Base-by-base conservation (phyloP, 1,140 invertebrate species). In the Brevipalpus yothersi region DNA sequence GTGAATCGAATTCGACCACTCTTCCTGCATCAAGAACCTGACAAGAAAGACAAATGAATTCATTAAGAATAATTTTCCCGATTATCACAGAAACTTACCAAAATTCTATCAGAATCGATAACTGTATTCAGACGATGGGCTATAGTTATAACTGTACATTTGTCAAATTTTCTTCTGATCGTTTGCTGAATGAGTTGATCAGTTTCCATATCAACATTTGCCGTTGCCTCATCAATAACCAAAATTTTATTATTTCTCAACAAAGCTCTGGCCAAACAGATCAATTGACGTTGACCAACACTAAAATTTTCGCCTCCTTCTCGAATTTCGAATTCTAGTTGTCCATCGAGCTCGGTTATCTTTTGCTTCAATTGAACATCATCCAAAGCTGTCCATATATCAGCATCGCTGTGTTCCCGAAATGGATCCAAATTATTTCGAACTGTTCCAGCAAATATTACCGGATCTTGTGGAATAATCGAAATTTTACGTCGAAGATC, bases 211-310 rank as follows among this genome's bases (percentile, higher is more conserved):
- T 96, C 92, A 49, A 95, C 77, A 70, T 87, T 90, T 0, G 92
- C 88, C 2, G 92, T 96, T 1, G 88, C 92, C 75, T 97, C 92
- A 71, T 96, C 92, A 57, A 96, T 23, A 82, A 65, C 89, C 10
- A 97, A 71, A 61, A 96, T 82, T 80, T 84, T 85, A 19, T 86
- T 79, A 71, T 85, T 86, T 58, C 84, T 80, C 8, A 97, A 73
- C 40, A 92, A 70, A 56, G 86, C 90, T 68, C 87, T 75, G 0
- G 82, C 84, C 56, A 93, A 74, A 68, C 89, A 95, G 49, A 93
- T 72, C 56, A 93, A 72, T 72, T 94, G 92, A 63, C 79, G 79
- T 70, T 90, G 86, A 19, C 70, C 0, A 70, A 72, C 63, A 85
- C 78, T 80, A 65, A 80, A 84, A 63, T 82, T 83, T 0, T 71